phyloP scores from a whole-genome alignment of 2,113 vertebrate genomes.

The Aplodontia rufa region DNA sequence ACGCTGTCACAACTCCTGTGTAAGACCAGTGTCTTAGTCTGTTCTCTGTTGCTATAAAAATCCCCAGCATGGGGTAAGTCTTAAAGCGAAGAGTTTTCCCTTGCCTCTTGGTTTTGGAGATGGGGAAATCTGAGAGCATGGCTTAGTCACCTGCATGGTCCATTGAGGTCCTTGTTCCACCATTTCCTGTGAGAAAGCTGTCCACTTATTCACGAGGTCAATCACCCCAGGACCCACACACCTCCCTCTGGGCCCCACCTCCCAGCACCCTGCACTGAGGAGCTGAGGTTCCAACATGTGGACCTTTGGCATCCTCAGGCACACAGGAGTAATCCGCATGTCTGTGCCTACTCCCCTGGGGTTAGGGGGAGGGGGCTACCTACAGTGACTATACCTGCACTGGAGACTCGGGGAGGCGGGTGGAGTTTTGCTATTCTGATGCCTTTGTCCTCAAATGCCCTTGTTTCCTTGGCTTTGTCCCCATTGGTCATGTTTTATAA shows the following conservation, averaged over 20 bases:
- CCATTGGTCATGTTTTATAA: neutral
- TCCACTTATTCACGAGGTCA: too few species aligned
- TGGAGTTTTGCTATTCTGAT: neutral
- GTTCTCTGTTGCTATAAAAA: neutral
- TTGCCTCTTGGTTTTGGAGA: neutral
- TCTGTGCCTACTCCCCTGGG: neutral
- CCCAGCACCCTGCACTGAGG: neutral
- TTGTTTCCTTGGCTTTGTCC: neutral
- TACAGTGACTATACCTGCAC: neutral
- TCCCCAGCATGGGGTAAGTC: neutral
- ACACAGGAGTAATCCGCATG: fast-evolving
- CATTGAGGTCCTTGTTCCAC: neutral
- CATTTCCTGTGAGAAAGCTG: too few species aligned
- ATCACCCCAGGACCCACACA: neutral
- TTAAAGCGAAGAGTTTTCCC: neutral
- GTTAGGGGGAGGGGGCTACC: neutral
- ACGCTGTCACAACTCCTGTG: neutral
- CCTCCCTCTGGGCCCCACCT: neutral
- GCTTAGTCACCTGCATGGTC: neutral
- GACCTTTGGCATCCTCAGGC: neutral
- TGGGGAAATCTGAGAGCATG: neutral
- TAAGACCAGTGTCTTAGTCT: neutral
- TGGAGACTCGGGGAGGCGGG: neutral
- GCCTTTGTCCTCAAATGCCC: neutral
- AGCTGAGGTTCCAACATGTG: neutral